These are phyloP conservation scores for Scaptomyza pallida DNA, from an alignment of 1,140 invertebrate species.

Conservation along the genomic window DNA sequence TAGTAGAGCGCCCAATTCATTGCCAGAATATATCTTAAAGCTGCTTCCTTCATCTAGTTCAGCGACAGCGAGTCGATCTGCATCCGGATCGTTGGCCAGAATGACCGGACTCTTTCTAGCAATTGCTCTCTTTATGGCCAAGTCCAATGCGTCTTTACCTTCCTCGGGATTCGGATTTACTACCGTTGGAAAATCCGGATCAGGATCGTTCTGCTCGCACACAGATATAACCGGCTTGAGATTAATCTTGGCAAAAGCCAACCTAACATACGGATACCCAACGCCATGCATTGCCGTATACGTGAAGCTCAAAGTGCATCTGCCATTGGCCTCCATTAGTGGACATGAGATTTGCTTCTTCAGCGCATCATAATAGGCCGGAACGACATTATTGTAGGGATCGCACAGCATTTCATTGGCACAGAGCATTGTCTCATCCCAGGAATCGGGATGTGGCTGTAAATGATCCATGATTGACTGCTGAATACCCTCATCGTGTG, in stretches of 20 bases:
- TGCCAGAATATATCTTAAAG: constrained; percentile 98
- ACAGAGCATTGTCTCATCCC: constrained; percentile 51
- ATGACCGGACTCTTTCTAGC: constrained; percentile 89
- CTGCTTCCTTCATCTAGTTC: constrained; percentile 88
- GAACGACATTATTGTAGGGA: constrained; percentile 56
- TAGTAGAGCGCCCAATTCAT: constrained; percentile 96
- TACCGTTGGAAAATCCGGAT: constrained; percentile 97
- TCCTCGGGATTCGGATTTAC: constrained; percentile 99
- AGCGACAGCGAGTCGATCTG: constrained; percentile 97
- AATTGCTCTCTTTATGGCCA: constrained; percentile 94
- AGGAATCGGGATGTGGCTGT: constrained; percentile 82
- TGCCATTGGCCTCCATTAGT: constrained; percentile 39
- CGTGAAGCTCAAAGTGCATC: constrained; percentile 62
- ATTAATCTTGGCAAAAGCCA: constrained; percentile 90
- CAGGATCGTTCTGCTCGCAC: constrained; percentile 92
- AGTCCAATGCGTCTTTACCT: constrained; percentile 92
- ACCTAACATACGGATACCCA: constrained; percentile 91
- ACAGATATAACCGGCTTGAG: constrained; percentile 93
- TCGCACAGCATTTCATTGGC: constrained; percentile 30
- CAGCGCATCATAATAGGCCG: constrained; percentile 50
- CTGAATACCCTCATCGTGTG: constrained; percentile 95
- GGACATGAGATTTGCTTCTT: constrained; percentile 50
- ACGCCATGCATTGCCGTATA: constrained; percentile 99
- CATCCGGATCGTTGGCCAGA: constrained; percentile 99
- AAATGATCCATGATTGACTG: constrained; percentile 91